Evolutionary conservation across 2,113 vertebrate genomes (phyloP).

Genomic region (Chaenogobius annularis): DNA sequence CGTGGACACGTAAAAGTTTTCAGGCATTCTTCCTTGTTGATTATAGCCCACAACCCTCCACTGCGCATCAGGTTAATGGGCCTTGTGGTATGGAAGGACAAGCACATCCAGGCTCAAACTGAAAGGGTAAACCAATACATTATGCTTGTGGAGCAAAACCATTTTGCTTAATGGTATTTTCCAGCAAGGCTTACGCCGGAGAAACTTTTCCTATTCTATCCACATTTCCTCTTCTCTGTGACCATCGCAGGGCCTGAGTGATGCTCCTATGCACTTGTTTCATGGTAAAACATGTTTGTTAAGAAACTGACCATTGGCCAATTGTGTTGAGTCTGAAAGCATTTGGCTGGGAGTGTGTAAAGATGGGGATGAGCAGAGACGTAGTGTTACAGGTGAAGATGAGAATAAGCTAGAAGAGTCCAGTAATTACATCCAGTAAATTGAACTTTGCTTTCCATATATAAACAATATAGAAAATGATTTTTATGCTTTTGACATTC

Average conservation of each 20-base stretch:
- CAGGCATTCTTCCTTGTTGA: conserved; percentile 69
- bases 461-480: conserved; percentile 31
- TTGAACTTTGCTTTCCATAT: conserved; percentile 33
- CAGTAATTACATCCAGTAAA: conserved; percentile 39
- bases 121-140: conserved; percentile 78
- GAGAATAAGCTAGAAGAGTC: conserved; percentile 54
- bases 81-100: conserved; percentile 74
- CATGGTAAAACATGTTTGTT: conserved; percentile 70
- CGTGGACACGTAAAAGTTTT: conserved; percentile 76
- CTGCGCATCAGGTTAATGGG: conserved; percentile 77
- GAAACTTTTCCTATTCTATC: conserved; percentile 69
- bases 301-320: conserved; percentile 55
- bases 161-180: conserved; percentile 76
- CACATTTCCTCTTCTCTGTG: conserved; percentile 70
- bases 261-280: conserved; percentile 82
- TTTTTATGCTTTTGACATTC: conserved; percentile 32
- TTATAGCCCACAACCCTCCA: conserved; percentile 63
- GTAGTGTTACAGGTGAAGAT: conserved; percentile 48
- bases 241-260: conserved; percentile 75
- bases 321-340: conserved; percentile 60
- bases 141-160: conserved; percentile 71
- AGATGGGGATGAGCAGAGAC: conserved; percentile 47
- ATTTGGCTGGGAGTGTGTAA: conserved; percentile 67
- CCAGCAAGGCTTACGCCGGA: conserved; percentile 73
- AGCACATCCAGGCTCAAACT: conserved; percentile 70